Conservation (phyloP, 2,888 invertebrate genomes). For the Nomada fabriciana region DNA sequence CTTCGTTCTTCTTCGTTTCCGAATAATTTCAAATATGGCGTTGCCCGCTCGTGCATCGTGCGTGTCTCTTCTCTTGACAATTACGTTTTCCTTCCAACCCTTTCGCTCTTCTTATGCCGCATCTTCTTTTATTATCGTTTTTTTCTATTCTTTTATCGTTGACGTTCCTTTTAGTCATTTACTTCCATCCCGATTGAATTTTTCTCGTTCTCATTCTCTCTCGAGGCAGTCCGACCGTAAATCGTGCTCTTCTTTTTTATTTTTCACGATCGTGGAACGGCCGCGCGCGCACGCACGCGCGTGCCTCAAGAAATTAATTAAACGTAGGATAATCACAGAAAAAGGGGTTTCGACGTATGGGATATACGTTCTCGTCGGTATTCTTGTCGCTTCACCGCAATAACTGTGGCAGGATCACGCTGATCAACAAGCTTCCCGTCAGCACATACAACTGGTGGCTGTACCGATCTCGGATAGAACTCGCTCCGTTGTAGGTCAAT, state of each 20-base stretch:
- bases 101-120: constrained; percentile 10
- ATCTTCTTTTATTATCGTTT: constrained; percentile 28
- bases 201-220: constrained; percentile 66
- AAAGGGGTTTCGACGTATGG: constrained; percentile 81
- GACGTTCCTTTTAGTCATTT: constrained; percentile 28
- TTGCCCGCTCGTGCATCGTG: constrained; percentile 73
- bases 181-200: constrained; percentile 44
- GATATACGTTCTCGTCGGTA: constrained; percentile 71
- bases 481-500: constrained; percentile 89
- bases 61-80: constrained; percentile 67
- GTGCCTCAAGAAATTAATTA: constrained; percentile 81
- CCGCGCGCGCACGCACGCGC: constrained; percentile 58
- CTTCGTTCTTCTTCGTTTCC: constrained; percentile 57
- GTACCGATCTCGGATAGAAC: constrained; percentile 69
- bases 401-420: constrained; percentile 77
- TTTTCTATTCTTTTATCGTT: constrained; percentile 10
- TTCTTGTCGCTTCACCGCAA: constrained; percentile 82
- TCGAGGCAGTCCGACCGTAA: constrained; percentile 70
- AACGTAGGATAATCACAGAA: constrained; percentile 85
- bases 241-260: constrained; percentile 61
- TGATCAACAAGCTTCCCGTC: constrained; percentile 77
- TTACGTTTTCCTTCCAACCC: constrained; percentile 20
- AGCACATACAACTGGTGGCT: constrained; percentile 74
- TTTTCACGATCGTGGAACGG: constrained; percentile 68
- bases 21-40: constrained; percentile 81